phyloP scores from a whole-genome alignment of 92 coral and sea anemone genomes.

The Galaxea fascicularis region DNA sequence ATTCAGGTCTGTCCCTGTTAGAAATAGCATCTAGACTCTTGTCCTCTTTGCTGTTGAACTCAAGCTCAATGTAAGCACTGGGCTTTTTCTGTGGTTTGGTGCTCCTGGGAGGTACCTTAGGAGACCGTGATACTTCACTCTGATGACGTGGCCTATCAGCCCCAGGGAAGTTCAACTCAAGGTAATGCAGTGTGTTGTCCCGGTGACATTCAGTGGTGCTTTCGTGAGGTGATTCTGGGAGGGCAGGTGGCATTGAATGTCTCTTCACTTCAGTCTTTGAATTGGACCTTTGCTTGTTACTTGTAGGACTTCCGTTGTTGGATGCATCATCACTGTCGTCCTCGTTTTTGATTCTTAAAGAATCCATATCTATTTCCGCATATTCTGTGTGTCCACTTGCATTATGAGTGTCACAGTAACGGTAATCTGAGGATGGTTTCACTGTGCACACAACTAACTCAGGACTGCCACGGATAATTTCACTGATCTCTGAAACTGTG shows the following conservation, averaged over 20 bases:
- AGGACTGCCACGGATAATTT: conserved; percentile 88
- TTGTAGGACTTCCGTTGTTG: background rate
- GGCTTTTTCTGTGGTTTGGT: conserved; percentile 42
- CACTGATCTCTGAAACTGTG: conserved; percentile 85
- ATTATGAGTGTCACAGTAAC: conserved; percentile 75
- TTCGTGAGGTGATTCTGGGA: conserved; percentile 6
- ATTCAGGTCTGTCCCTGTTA: background rate
- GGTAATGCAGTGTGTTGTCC: conserved; percentile 47
- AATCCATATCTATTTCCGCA: conserved; percentile 87
- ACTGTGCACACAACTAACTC: conserved; percentile 89
- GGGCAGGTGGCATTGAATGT: conserved; percentile 57
- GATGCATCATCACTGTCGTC: conserved; percentile 52
- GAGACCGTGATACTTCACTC: conserved; percentile 61
- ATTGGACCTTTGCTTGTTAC: conserved; percentile 25
- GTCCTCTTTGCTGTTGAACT: conserved; percentile 56
- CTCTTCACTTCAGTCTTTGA: conserved; percentile 30
- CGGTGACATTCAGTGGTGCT: background rate
- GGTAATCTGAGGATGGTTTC: conserved; percentile 86
- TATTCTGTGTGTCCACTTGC: conserved; percentile 73
- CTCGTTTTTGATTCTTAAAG: conserved; percentile 63
- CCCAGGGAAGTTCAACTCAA: conserved; percentile 64
- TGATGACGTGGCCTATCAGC: conserved; percentile 67
- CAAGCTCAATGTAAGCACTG: conserved; percentile 80
- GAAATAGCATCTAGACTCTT: background rate
- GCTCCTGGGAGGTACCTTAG: conserved; percentile 28